A percentile compares a stretch with the other conserved stretches of the same genome.
phyloP scores from a whole-genome alignment of 1,140 invertebrate species.

The Scaptomyza graminum region DNA sequence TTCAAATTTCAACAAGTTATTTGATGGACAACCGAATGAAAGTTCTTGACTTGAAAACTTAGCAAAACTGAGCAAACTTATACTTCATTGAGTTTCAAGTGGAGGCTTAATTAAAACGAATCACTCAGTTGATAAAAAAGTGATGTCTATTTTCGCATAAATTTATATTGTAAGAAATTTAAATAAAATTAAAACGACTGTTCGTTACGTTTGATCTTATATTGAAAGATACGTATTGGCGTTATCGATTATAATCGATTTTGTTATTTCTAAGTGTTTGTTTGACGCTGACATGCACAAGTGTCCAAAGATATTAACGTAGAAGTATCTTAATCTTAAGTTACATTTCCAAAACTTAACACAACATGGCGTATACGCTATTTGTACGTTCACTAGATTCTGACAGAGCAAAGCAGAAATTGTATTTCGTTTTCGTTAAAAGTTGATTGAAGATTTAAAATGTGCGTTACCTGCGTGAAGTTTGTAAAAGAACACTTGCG shows the following conservation, averaged over 20 bases:
- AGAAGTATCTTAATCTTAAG: no score
- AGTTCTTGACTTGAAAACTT: constrained; percentile 4
- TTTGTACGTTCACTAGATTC: background rate
- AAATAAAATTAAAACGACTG: no score
- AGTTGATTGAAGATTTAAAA: constrained; percentile 25
- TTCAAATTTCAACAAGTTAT: constrained; percentile 26
- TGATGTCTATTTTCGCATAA: background rate
- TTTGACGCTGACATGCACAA: no score
- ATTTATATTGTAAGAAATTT: no score
- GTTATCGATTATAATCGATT: no score
- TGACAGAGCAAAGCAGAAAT: background rate
- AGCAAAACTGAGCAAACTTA: background rate
- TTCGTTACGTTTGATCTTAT: no score
- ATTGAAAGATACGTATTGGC: no score
- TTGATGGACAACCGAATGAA: constrained; percentile 1
- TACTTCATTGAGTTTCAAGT: background rate
- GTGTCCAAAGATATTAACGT: no score
- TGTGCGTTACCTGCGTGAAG: constrained; percentile 20
- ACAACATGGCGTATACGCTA: constrained; percentile 18
- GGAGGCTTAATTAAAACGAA: constrained; percentile 4
- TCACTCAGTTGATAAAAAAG: background rate
- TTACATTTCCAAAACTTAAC: background rate
- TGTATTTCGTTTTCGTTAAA: constrained; percentile 4
- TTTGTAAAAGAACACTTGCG: background rate
- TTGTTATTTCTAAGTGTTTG: no score